phyloP scores from a whole-genome alignment of 53 echinoderm and acorn worm genomes.

The Astropecten irregularis region DNA sequence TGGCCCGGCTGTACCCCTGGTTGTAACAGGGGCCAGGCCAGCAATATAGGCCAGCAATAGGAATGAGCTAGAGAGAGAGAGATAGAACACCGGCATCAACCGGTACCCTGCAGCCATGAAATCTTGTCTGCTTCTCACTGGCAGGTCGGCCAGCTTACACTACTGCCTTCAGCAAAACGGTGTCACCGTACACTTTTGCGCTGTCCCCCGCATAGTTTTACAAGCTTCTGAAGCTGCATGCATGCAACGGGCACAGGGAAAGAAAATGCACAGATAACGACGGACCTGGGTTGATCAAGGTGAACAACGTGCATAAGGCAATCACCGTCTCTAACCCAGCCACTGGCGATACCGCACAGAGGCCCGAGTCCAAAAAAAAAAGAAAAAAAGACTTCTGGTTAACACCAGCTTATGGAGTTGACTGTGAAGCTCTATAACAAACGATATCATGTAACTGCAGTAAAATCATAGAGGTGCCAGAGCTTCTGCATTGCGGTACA shows the following conservation, averaged over 20 bases:
- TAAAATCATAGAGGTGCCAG: constrained; percentile 30
- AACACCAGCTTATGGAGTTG: constrained; percentile 8
- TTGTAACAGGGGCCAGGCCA: background rate
- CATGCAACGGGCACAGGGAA: background rate
- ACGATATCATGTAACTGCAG: constrained; percentile 45
- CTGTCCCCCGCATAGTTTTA: constrained; percentile 54
- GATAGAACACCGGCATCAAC: constrained; percentile 44
- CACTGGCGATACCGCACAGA: constrained; percentile 19
- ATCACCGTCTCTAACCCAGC: constrained; percentile 36
- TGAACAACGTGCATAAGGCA: constrained; percentile 26
- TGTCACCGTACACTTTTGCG: constrained; percentile 39
- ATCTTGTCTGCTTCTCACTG: constrained; percentile 52
- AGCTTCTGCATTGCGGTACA: constrained; percentile 4
- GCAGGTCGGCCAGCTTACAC: constrained; percentile 57
- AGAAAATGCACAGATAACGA: background rate
- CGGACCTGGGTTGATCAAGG: constrained; percentile 4
- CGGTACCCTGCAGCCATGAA: constrained; percentile 44
- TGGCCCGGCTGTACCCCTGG: background rate
- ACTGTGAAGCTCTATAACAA: constrained; percentile 18
- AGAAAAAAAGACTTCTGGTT: background rate
- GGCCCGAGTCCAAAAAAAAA: background rate
- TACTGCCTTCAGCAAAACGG: constrained; percentile 47
- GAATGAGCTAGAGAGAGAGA: too few species aligned
- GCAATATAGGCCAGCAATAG: background rate
- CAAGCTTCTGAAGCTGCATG: constrained; percentile 22